Evolutionary conservation across 2,888 invertebrate genomes (phyloP).

Genomic region (Macrostomum cliftonense): DNA sequence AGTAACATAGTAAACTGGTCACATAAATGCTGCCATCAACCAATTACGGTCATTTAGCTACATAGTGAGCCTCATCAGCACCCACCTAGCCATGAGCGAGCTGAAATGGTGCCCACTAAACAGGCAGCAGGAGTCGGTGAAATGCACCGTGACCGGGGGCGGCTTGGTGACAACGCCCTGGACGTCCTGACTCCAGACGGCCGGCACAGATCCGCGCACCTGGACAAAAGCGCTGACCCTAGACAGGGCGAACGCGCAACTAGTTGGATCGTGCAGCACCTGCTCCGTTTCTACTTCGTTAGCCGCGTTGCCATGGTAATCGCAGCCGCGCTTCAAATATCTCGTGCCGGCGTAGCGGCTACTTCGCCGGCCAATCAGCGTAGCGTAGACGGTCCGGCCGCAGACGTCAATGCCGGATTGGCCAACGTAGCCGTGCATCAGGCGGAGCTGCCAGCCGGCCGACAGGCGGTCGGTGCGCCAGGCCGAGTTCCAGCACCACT

Average conservation of each 20-base stretch:
- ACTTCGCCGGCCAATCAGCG: slow-evolving; percentile 73
- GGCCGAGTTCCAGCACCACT: no score
- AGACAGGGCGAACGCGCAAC: slow-evolving; percentile 42
- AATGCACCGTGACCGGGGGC: slow-evolving; percentile 35
- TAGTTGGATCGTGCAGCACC: slow-evolving; percentile 57
- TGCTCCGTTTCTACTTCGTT: slow-evolving; percentile 77
- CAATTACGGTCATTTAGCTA: no score
- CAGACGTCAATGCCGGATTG: slow-evolving; percentile 17
- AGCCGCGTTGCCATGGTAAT: slow-evolving; percentile 31
- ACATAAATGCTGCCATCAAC: no score
- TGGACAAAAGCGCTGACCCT: slow-evolving; percentile 78
- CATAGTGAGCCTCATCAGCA: no score
- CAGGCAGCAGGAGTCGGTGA: slow-evolving; percentile 1
- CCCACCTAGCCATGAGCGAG: slow-evolving; percentile 43
- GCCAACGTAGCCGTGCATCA: slow-evolving; percentile 40
- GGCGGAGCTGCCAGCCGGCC: slow-evolving; percentile 3
- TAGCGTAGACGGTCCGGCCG: slow-evolving; percentile 56
- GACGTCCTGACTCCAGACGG: slow-evolving; percentile 89
- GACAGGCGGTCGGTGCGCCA: no score
- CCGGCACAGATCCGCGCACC: slow-evolving; percentile 86
- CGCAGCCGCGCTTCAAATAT: slow-evolving; percentile 85
- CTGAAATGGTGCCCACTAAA: slow-evolving; percentile 56
- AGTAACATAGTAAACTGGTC: no score
- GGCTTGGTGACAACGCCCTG: slow-evolving; percentile 90
- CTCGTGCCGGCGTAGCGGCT: slow-evolving; percentile 87